phyloP scores from a whole-genome alignment of 37 sponge, comb jelly and placozoan species.

The Eunapius fragilis region DNA sequence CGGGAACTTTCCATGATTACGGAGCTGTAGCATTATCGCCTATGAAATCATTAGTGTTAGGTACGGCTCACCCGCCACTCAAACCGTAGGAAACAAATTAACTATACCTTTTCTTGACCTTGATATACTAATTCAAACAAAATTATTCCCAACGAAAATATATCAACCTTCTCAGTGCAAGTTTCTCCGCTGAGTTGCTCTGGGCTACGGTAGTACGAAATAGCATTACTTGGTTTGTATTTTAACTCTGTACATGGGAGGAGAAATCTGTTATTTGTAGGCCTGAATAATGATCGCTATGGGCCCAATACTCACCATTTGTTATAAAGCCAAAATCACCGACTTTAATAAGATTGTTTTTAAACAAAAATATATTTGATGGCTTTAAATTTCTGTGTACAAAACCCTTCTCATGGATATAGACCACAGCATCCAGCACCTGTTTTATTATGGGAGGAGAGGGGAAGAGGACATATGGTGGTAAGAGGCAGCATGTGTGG shows the following conservation, averaged over 20 bases:
- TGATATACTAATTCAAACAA: constrained; percentile 60
- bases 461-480: neutral
- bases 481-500: too few species aligned
- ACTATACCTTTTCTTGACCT: neutral
- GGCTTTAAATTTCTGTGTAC: constrained; percentile 89
- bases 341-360: constrained; percentile 74
- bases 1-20: neutral
- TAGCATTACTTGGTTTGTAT: neutral
- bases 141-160: constrained; percentile 78
- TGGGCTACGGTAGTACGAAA: constrained; percentile 47
- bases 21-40: neutral
- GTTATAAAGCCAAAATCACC: constrained; percentile 89
- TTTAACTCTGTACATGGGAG: neutral
- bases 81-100: too few species aligned
- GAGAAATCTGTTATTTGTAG: neutral
- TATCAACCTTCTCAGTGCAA: constrained; percentile 69
- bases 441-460: neutral
- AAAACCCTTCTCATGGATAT: constrained; percentile 70
- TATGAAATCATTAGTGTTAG: too few species aligned
- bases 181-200: constrained; percentile 38
- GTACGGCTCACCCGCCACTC: too few species aligned
- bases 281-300: neutral
- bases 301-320: neutral
- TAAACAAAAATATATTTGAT: constrained; percentile 83
- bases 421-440: constrained; percentile 76